Evolutionary conservation across 2,888 invertebrate species (phyloP), one percentile per base, ranked within the genome.

Genomic region (Pristionchus arcanus): DNA sequence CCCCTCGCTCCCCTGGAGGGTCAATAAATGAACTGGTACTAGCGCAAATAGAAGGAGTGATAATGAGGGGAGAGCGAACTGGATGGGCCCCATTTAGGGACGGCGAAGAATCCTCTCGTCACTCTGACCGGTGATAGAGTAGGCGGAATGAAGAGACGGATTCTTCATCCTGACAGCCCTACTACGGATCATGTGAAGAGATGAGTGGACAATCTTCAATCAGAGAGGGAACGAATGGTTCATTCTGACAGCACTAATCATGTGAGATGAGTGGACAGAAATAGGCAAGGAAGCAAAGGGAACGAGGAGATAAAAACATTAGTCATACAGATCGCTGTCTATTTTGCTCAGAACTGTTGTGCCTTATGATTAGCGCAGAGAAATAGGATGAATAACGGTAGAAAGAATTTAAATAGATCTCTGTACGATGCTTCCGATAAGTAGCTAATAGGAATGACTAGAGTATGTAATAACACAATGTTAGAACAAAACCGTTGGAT

Each of bases 21-120:
- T 74, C 74, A 74, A 74, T 74, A 74, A 68, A 74, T 74, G 74
- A 74, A 74, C 74, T 74, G 74, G 74, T 74, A 74, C 37, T 16
- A 37, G 74, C 9, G 37, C 37, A 74, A 74, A 74, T 21, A 74
- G 25, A 11, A 25, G 63, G n/a, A 25, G 74, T 74, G 74, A 74
- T 74, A 74, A 74, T 74, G 74, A 74, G 74, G 68, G 31, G 37
- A 74, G 74, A 74, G 63, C 11, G 37, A 37, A 74, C 74, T 74
- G 74, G 74, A 74, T 74, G 74, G 74, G 42, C 74, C 59, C 19
- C 25, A 3, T n/a, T 19, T 11, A 7, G 7, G 25, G 25, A 63
- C n/a, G 63, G 42, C n/a, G n/a, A n/a, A 9, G 11, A 49, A 49
- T 49, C 42, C 42, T 7, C 9, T 49, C 3, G 42, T 49, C 42